Base-by-base conservation (phyloP, 2,113 vertebrate species). In the Lampris megalopsis region DNA sequence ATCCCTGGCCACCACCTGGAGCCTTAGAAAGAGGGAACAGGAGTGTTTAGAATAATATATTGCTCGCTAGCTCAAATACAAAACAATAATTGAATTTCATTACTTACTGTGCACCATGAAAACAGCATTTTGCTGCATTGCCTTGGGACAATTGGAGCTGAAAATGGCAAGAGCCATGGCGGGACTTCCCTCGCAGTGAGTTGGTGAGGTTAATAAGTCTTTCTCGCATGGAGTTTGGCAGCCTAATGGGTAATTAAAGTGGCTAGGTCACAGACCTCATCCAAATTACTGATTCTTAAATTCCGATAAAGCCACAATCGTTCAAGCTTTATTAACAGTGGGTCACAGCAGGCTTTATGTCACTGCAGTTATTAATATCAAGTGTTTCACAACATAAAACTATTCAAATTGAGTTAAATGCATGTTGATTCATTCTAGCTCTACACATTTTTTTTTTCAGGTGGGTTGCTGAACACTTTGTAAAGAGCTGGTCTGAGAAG, bases 401-500 rank as follows among this genome's bases (percentile, higher is more conserved):
- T 10, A 52, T 52, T 52, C 4, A 52, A 52, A 10, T 52, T 52
- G 43, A 45, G 4, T 45, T 7, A 45, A 45, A 7, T 5, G 7
- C 43, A 45, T 7, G 43, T 45, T 45, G 7, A 5, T 7, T 45
- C 4, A 45, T 54, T 35, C 6, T 2, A 2, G 38, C n/a, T 8
- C 1, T 4, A 2, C 43, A 24, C 47, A 4, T 8, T 75, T 78
- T 3, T 80, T 1, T 85, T 76, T 82, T 90, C 88, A 98, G 97
- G 79, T 99, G 96, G 95, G 91, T 97, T 73, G 93, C 93, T 86
- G 96, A 96, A 75, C 94, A 98, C 93, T 98, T 95, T 91, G 93
- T 95, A 89, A 98, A 95, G 81, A 96, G 96, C 80, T 97, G 97
- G 95, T 97, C 95, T 69, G 97, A 98, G 65, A 96, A 95, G 86